Evolutionary conservation across 2,797 vertebrate genomes (phyloP).

Genomic region (Poecilia velifera): DNA sequence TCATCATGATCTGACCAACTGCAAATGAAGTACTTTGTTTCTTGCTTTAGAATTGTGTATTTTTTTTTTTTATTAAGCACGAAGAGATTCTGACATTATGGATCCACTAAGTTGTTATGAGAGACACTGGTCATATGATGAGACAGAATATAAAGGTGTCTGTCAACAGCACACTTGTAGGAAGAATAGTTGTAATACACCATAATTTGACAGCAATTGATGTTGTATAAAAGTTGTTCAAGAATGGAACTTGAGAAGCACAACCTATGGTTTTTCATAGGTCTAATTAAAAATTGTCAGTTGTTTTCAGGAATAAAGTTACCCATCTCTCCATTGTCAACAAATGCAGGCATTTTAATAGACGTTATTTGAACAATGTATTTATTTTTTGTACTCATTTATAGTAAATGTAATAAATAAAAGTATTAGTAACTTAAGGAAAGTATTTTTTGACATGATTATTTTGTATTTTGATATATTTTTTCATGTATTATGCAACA

Average conservation of each 20-base stretch:
- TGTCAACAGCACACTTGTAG: not conserved
- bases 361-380: not conserved
- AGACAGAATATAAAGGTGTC: not conserved
- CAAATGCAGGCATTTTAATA: not conserved
- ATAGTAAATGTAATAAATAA: not conserved
- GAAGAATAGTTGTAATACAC: not conserved
- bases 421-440: not conserved
- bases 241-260: not conserved
- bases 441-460: not conserved
- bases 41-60: not conserved
- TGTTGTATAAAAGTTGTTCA: not conserved
- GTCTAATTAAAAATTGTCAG: not conserved
- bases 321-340: not conserved
- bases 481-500: conserved; percentile 1
- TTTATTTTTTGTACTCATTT: not conserved
- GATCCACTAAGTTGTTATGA: not conserved
- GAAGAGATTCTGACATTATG: not conserved
- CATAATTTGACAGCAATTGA: not conserved
- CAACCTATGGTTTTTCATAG: not conserved
- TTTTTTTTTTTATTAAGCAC: not conserved
- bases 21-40: not conserved
- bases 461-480: conserved; percentile 9
- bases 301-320: conserved; percentile 17
- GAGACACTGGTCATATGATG: not conserved
- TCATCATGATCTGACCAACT: not conserved